These are phyloP conservation scores for Zapus hudsonius DNA, from an alignment of 2,113 vertebrate species.

Conservation along the genomic window DNA sequence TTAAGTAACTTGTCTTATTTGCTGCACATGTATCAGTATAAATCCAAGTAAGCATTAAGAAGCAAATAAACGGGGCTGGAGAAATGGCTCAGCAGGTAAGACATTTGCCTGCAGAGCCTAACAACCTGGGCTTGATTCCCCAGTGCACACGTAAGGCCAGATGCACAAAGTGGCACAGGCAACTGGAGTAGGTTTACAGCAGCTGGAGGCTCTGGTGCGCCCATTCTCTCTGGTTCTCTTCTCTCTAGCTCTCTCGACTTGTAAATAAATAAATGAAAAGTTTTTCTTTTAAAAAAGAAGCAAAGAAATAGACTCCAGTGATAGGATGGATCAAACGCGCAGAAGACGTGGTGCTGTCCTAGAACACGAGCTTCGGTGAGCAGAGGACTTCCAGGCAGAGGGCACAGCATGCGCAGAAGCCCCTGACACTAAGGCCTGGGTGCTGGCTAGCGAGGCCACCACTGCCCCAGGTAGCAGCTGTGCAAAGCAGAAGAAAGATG, in stretches of 20 bases:
- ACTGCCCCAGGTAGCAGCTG: background rate
- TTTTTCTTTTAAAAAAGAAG: background rate
- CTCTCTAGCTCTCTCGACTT: too few relatives aligned
- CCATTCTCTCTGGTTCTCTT: too few relatives aligned
- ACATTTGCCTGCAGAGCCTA: too few relatives aligned
- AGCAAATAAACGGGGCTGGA: background rate
- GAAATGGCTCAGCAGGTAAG: too few relatives aligned
- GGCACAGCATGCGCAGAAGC: background rate
- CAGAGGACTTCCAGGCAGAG: background rate
- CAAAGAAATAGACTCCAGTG: background rate
- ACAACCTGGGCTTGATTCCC: too few relatives aligned
- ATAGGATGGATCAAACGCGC: background rate
- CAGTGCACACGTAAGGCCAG: too few relatives aligned
- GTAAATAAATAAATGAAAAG: too few relatives aligned
- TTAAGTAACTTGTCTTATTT: conserved; percentile 6
- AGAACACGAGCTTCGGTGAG: background rate
- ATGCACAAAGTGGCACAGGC: too few relatives aligned
- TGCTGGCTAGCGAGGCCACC: background rate
- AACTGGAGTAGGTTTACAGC: too few relatives aligned
- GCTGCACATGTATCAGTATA: background rate
- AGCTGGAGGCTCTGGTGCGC: too few relatives aligned
- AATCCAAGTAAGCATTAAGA: background rate
- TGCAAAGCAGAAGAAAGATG: background rate
- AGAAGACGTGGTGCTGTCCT: background rate
- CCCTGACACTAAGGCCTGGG: too few relatives aligned